Evolutionary conservation across 2,797 vertebrate species (phyloP), one percentile per base, ranked within the genome.

Genomic region (Podargus strigoides): DNA sequence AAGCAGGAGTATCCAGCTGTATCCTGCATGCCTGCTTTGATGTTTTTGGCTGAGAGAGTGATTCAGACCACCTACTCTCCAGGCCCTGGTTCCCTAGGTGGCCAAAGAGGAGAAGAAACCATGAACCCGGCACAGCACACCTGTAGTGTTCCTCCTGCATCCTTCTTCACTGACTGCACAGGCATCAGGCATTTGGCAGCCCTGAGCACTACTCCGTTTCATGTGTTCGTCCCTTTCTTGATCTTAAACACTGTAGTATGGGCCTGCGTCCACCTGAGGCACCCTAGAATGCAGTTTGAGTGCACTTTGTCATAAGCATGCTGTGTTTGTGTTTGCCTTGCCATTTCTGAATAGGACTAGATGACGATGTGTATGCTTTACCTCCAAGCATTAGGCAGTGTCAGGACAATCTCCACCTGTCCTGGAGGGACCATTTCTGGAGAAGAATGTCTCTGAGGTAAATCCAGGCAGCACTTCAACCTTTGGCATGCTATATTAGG

Each of bases 11-110:
- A n/a, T 87, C 76, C 96, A 96, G 90, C 90, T 94, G 90, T 47
- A 17, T 88, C 79, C 90, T 79, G 58, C 80, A 77, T 6, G 30
- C 32, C 53, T 89, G 23, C 75, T 95, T 70, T 87, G 87, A 88
- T 95, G 76, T 67, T 52, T 87, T 80, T 95, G 93, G 79, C 94
- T 59, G 49, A 66, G 36, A 68, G 28, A 58, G 39, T 49, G 87
- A 37, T 13, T 72, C 92, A 90, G 92, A 84, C 92, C 93, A 96
- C 88, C 95, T 90, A 88, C 73, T 17, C 44, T 37, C 49, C 49
- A 64, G 77, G 23, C 56, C 27, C n/a, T 34, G 56, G 28, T 79
- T 94, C 52, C 47, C 47, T 52, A 28, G 47, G 74, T 84, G 64
- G 74, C 55, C 92, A 81, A 64, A 59, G 18, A 55, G 26, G 44